phyloP scores from a whole-genome alignment of 2,113 vertebrate genomes.

The Pogona vitticeps region DNA sequence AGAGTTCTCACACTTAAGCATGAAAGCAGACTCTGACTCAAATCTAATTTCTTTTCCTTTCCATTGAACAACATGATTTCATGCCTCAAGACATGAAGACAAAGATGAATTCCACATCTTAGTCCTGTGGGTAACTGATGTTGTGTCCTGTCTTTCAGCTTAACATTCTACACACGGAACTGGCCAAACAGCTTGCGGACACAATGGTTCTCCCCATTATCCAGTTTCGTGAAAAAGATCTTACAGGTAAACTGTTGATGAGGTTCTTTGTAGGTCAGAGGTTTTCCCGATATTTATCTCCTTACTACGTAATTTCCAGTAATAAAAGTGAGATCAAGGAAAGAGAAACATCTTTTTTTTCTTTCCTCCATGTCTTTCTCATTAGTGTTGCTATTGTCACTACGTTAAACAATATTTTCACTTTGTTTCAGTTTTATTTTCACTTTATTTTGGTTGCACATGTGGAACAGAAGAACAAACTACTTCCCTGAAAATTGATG shows the following conservation, averaged over 20 bases:
- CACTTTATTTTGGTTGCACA: too few relatives aligned
- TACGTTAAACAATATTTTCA: too few relatives aligned
- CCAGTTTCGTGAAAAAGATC: slow-evolving; percentile 96
- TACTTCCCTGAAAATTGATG: too few relatives aligned
- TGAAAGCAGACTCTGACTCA: not conserved
- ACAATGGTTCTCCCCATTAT: slow-evolving; percentile 95
- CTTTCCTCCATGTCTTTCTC: too few relatives aligned
- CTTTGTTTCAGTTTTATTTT: too few relatives aligned
- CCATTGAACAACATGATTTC: not conserved
- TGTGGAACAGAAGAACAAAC: too few relatives aligned
- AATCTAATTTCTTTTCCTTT: not conserved
- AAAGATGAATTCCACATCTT: not conserved
- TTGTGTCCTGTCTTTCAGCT: slow-evolving; percentile 78
- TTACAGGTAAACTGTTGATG: slow-evolving; percentile 84
- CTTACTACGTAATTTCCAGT: too few relatives aligned
- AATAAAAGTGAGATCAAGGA: too few relatives aligned
- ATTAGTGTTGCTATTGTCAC: too few relatives aligned
- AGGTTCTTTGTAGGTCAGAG: not conserved
- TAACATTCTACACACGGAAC: slow-evolving; percentile 89
- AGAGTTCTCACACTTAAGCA: not conserved
- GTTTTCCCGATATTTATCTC: not conserved
- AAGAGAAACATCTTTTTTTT: too few relatives aligned
- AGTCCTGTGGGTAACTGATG: not conserved
- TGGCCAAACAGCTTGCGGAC: slow-evolving; percentile 94
- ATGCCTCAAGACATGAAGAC: not conserved